Evolutionary conservation across 1,140 invertebrate genomes (phyloP).

Genomic region (Eumaeus atala): DNA sequence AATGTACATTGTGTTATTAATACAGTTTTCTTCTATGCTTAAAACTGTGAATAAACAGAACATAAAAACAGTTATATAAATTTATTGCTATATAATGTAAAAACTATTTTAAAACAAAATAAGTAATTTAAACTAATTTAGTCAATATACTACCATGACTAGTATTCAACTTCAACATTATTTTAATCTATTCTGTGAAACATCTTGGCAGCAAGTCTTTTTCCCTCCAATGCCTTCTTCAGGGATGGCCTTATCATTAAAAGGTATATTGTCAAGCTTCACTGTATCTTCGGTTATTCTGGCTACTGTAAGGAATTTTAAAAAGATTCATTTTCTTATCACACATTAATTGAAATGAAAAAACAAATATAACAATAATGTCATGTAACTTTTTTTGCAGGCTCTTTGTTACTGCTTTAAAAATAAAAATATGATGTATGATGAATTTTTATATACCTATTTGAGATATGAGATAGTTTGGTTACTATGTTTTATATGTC

Average conservation of each 20-base stretch:
- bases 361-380: no score
- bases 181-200: conserved; percentile 33
- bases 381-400: no score
- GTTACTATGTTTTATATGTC: no score
- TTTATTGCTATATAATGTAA: conserved; percentile 3
- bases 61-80: conserved; percentile 8
- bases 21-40: no score
- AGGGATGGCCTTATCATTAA: conserved; percentile 54
- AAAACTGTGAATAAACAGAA: conserved; percentile 9
- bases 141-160: not conserved
- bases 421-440: no score
- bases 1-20: no score
- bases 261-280: conserved; percentile 74
- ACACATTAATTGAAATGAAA: conserved; percentile 10
- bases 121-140: not conserved
- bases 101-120: not conserved
- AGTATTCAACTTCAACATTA: not conserved
- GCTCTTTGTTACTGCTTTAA: no score
- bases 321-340: conserved; percentile 15
- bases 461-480: no score
- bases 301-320: conserved; percentile 61
- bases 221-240: conserved; percentile 27
- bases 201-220: conserved; percentile 44
- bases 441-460: no score
- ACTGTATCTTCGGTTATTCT: conserved; percentile 72